Evolutionary conservation across 2,888 invertebrate species (phyloP), one percentile per base, ranked within the genome.

Genomic region (Megaustenia siamemsis): DNA sequence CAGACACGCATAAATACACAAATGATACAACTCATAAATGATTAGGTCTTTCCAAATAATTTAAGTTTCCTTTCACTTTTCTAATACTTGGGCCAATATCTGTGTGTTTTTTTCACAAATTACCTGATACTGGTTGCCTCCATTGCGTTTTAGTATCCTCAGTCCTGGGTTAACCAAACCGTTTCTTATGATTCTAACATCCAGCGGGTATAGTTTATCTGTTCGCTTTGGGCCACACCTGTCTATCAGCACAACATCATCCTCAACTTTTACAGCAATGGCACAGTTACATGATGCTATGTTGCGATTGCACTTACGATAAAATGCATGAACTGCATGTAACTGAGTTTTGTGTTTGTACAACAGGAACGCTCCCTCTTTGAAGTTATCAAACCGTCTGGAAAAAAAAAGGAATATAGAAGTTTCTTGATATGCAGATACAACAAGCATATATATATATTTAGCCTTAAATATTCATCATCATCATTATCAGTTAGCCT

Each of bases 291-390:
- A 90, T 10, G 88, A 87, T 3, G 88, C 89, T 45, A 81, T 71
- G 28, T 79, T 53, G 6, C 56, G 66, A 79, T 86, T 87, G 69
- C 89, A 89, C 18, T 68, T 81, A 6, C 87, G 86, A 35, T 81
- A 87, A 82, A 88, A 86, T 21, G 81, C 69, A 75, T 88, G 87
- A 4, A 89, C 90, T 80, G 88, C 87, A 86, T 89, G 90, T 21
- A 88, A 88, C 60, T 89, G 84, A 1, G 83, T 88, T 12, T 81
- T 88, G 86, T 91, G 90, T 85, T 86, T 79, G 80, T 91, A 91
- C 82, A 92, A 86, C 12, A 88, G 86, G 86, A 92, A 92, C 79
- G 92, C 92, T 66, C 92, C 92, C 45, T 90, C 88, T 69, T 87
- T 86, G 86, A 88, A 90, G 82, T 90, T 90, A 86, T 92, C 88